Evolutionary conservation across 2,797 vertebrate genomes (phyloP).

Genomic region (Sitta carolinensis): DNA sequence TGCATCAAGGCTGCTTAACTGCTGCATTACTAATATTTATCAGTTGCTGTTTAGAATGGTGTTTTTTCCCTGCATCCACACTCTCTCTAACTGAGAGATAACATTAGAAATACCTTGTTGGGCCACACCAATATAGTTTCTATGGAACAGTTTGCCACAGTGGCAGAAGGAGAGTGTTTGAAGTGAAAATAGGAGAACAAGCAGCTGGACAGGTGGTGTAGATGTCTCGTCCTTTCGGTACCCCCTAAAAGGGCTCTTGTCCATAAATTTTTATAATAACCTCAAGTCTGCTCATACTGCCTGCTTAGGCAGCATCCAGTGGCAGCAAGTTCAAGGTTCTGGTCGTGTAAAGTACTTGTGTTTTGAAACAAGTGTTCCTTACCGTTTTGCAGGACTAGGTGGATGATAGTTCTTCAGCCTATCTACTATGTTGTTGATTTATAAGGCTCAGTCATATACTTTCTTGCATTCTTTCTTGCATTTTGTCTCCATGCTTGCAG

Average conservation of each 20-base stretch:
- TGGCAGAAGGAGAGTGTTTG: background rate
- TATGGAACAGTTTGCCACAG: background rate
- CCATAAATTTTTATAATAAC: background rate
- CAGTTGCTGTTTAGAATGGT: background rate
- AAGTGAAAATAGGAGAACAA: background rate
- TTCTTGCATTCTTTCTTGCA: background rate
- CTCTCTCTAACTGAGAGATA: background rate
- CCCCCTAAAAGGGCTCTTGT: background rate
- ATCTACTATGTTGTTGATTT: background rate
- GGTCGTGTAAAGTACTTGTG: background rate
- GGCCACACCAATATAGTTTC: background rate
- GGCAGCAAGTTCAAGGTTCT: background rate
- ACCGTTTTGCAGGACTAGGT: background rate
- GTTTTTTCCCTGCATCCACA: rapidly evolving
- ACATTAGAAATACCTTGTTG: background rate
- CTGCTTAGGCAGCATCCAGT: background rate
- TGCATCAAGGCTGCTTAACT: background rate
- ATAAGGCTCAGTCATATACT: background rate
- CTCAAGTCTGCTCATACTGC: background rate
- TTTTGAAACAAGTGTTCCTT: background rate
- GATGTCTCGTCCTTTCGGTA: background rate
- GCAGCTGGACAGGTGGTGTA: background rate
- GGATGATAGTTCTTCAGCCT: background rate
- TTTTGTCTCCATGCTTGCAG: background rate
- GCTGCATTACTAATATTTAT: background rate